A percentile compares a stretch with the other conserved stretches of the same genome.
phyloP scores from a whole-genome alignment of 2,888 invertebrate genomes.

The Idaea aversata region DNA sequence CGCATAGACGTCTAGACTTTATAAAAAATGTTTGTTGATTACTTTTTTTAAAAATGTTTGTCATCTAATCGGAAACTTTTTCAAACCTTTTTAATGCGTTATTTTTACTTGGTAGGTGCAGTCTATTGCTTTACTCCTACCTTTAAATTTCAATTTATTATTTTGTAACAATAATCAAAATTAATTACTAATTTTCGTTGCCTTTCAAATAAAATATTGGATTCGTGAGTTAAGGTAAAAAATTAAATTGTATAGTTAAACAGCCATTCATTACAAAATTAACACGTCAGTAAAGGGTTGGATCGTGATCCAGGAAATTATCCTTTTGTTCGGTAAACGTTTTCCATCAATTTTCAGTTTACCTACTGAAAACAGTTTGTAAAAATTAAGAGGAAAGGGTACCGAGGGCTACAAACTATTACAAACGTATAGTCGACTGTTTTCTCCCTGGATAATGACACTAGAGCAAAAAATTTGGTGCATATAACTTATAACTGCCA shows the following conservation, averaged over 20 bases:
- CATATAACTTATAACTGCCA: too few relatives aligned
- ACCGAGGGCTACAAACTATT: too few relatives aligned
- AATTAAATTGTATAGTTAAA: constrained; percentile 25
- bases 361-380: too few relatives aligned
- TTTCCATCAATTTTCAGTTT: not conserved
- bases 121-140: too few relatives aligned
- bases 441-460: too few relatives aligned
- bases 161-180: not conserved
- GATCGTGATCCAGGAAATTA: constrained; percentile 52
- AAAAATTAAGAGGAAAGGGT: too few relatives aligned
- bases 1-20: too few relatives aligned
- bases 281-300: constrained; percentile 66
- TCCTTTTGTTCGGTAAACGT: constrained; percentile 58
- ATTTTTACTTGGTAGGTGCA: not conserved
- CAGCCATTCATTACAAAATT: constrained; percentile 62
- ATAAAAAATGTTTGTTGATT: too few relatives aligned
- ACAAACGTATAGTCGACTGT: too few relatives aligned
- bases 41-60: too few relatives aligned
- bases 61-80: too few relatives aligned
- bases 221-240: constrained; percentile 11
- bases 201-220: constrained; percentile 16
- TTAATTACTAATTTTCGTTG: constrained; percentile 8
- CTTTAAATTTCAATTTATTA: not conserved
- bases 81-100: not conserved
- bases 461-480: too few relatives aligned